Evolutionary conservation across 2,113 vertebrate species (phyloP).

Genomic region (Melozone crissalis): DNA sequence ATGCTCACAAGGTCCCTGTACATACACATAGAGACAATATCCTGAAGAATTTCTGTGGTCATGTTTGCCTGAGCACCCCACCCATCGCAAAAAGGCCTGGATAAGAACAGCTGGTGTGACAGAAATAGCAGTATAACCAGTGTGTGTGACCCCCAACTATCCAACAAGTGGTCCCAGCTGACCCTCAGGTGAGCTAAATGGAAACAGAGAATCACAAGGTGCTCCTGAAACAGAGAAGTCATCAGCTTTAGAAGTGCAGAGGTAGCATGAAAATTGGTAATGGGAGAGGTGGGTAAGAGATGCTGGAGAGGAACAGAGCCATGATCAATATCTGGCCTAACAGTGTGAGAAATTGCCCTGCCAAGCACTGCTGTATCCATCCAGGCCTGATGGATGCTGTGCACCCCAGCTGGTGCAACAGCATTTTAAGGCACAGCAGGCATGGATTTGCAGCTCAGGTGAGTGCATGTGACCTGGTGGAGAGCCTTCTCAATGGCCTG

Average conservation of each 20-base stretch:
- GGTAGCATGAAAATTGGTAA: not conserved
- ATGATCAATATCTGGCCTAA: not conserved
- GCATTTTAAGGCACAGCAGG: not conserved
- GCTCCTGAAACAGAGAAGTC: not conserved
- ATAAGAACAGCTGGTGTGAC: not conserved
- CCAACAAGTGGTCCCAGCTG: not conserved
- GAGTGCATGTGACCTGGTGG: not conserved
- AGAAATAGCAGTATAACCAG: not conserved
- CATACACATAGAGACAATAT: not conserved
- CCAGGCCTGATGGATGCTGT: fast-evolving
- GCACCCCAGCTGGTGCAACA: not conserved
- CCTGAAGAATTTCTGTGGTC: not conserved
- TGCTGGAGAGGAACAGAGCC: not conserved
- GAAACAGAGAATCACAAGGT: not conserved
- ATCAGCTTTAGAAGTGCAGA: not conserved
- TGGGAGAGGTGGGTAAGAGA: not conserved
- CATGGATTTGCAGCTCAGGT: not conserved
- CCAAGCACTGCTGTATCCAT: not conserved
- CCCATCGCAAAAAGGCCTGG: not conserved
- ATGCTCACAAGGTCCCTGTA: not conserved
- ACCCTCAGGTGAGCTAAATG: not conserved
- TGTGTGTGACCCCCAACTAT: not conserved
- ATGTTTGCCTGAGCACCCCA: not conserved
- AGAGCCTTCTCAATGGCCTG: not conserved
- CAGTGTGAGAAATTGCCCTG: not conserved